Conservation (phyloP, 2,888 invertebrate species). For the Pristionchus arcanus region DNA sequence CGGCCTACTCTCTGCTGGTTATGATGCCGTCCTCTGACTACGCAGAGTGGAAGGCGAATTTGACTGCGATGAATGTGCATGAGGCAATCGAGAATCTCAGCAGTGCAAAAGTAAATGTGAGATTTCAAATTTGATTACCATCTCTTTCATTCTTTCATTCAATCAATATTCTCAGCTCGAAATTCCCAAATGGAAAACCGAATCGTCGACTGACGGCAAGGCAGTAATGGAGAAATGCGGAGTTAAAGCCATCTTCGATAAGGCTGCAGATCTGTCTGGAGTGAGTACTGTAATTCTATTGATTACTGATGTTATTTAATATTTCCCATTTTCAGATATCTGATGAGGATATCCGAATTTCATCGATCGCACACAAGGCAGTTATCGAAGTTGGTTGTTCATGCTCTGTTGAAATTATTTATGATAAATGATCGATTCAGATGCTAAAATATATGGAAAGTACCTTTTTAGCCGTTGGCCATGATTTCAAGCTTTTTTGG, state of each 20-base stretch:
- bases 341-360: slow-evolving; percentile 57
- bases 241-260: slow-evolving; percentile 60
- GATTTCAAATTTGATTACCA: too few relatives aligned
- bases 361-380: slow-evolving; percentile 67
- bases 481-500: too few relatives aligned
- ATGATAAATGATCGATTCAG: too few relatives aligned
- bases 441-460: too few relatives aligned
- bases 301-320: not conserved
- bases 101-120: not conserved
- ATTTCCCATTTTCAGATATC: slow-evolving; percentile 57
- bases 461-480: too few relatives aligned
- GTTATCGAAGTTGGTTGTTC: slow-evolving; percentile 64
- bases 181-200: slow-evolving; percentile 69
- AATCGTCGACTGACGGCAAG: slow-evolving; percentile 59
- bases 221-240: slow-evolving; percentile 61
- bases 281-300: not conserved
- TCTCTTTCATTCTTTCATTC: too few relatives aligned
- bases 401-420: too few relatives aligned
- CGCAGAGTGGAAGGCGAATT: not conserved
- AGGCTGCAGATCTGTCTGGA: slow-evolving; percentile 61
- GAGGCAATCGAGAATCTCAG: not conserved
- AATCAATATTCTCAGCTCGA: slow-evolving; percentile 53
- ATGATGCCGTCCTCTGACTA: slow-evolving; percentile 6
- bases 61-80: not conserved
- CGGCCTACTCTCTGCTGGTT: not conserved